phyloP scores from a whole-genome alignment of 1,140 invertebrate genomes.

The Panagrolaimus sp. region DNA sequence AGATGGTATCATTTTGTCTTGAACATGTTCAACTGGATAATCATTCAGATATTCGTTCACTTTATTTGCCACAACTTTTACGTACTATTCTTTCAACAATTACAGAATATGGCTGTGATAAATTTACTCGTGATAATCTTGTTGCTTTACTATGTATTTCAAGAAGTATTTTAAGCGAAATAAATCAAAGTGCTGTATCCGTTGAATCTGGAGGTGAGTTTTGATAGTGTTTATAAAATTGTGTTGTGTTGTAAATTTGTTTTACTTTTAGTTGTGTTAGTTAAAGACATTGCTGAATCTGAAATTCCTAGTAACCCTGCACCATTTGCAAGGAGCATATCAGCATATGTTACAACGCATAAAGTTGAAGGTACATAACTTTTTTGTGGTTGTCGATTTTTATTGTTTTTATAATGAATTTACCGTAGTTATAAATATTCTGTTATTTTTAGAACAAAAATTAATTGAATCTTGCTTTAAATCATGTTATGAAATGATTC shows the following conservation, averaged over 20 bases:
- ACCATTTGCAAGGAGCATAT: too few species aligned
- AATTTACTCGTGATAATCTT: constrained; percentile 35
- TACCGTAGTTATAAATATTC: constrained; percentile 1
- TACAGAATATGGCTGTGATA: constrained; percentile 23
- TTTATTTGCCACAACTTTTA: constrained; percentile 37
- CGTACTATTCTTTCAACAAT: constrained; percentile 32
- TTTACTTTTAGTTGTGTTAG: too few species aligned
- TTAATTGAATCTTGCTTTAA: constrained; percentile 48
- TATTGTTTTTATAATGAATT: too few species aligned
- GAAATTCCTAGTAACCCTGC: too few species aligned
- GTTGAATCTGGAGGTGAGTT: constrained; percentile 32
- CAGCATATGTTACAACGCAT: too few species aligned
- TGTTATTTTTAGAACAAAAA: constrained; percentile 46
- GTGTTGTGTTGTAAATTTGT: too few species aligned
- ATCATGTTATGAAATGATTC: constrained; percentile 44
- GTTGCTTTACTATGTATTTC: constrained; percentile 37
- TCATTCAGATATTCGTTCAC: constrained; percentile 40
- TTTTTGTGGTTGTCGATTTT: too few species aligned
- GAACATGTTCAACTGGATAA: constrained; percentile 43
- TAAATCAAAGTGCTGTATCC: constrained; percentile 33
- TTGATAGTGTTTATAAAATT: too few species aligned
- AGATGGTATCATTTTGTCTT: constrained; percentile 51
- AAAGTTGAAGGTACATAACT: too few species aligned
- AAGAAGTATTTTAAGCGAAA: constrained; percentile 31
- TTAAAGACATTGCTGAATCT: too few species aligned